Evolutionary conservation across 1,140 invertebrate species (phyloP).

Genomic region (Helicoverpa zea): DNA sequence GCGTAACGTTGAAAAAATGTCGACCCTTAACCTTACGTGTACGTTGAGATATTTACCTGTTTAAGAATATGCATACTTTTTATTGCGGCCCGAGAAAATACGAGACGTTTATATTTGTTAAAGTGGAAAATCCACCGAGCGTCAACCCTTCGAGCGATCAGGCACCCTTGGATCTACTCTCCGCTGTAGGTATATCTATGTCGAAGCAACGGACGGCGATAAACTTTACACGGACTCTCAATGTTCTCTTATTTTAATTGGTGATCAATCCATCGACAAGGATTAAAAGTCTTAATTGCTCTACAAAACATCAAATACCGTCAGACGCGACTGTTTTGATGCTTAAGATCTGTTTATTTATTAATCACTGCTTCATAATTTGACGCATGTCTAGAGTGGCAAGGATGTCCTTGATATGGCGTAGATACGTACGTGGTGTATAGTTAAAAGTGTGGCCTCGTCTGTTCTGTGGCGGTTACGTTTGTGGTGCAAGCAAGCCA

Average conservation of each 20-base stretch:
- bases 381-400: neutral
- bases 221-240: neutral
- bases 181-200: neutral
- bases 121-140: slow-evolving; percentile 21
- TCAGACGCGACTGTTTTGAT: neutral
- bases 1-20: slow-evolving; percentile 69
- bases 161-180: slow-evolving; percentile 22
- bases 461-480: neutral
- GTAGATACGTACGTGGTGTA: neutral
- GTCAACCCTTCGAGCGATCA: slow-evolving; percentile 25
- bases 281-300: too few relatives aligned
- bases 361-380: neutral
- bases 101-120: slow-evolving; percentile 47
- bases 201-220: neutral
- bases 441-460: neutral
- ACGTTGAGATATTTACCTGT: slow-evolving; percentile 69
- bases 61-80: slow-evolving; percentile 59
- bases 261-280: neutral
- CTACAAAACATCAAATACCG: too few relatives aligned
- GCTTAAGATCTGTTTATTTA: too few relatives aligned
- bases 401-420: neutral
- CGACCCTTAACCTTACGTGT: slow-evolving; percentile 61
- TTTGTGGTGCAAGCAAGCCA: slow-evolving; percentile 13
- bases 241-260: neutral
- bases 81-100: slow-evolving; percentile 48